Conservation (phyloP, 2,113 vertebrate genomes). For the Indicator indicator region DNA sequence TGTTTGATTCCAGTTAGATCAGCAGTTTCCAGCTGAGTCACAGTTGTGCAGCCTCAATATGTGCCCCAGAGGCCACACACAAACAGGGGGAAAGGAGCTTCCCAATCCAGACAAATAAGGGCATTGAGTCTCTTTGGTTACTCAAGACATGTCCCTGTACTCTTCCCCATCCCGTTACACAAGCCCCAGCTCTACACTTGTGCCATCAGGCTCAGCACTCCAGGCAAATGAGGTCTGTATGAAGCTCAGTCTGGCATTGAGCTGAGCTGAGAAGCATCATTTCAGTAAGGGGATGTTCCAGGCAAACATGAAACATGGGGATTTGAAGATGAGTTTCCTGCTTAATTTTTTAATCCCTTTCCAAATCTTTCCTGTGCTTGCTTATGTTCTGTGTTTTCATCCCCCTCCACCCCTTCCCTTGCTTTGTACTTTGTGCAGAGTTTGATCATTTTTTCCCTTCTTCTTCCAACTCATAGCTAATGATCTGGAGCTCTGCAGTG, state of each 20-base stretch:
- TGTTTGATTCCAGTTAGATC: not conserved
- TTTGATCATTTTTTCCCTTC: not conserved
- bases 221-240: fast-evolving
- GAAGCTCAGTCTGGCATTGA: fast-evolving
- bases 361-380: not conserved
- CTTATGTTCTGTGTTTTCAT: not conserved
- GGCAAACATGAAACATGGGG: not conserved
- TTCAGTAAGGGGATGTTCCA: not conserved
- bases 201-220: not conserved
- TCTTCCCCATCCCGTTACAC: fast-evolving
- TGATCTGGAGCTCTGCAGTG: not conserved
- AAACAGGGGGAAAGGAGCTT: not conserved
- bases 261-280: not conserved
- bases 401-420: not conserved
- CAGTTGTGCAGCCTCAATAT: not conserved
- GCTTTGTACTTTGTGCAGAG: not conserved
- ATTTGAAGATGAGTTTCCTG: conserved; percentile 1
- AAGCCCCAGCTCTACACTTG: not conserved
- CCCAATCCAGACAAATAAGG: not conserved
- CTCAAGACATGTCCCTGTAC: fast-evolving
- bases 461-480: not conserved
- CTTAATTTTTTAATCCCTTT: conserved; percentile 39
- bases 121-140: not conserved
- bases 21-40: conserved; percentile 9
- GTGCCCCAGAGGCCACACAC: not conserved